Evolutionary conservation across 2,797 vertebrate genomes (phyloP).

Genomic region (Lacerta agilis): DNA sequence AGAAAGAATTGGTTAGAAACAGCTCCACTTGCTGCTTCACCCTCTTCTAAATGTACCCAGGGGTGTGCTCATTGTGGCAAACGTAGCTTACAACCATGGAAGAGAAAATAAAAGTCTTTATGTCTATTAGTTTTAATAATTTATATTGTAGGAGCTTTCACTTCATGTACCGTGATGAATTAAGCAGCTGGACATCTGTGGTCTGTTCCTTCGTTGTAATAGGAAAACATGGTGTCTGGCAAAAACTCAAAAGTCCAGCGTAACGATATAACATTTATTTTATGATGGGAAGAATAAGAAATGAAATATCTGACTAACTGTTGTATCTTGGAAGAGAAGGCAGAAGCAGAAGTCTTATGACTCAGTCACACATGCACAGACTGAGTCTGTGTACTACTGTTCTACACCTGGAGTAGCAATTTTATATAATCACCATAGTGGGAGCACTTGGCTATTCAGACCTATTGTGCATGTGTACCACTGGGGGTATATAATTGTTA

Average conservation of each 20-base stretch:
- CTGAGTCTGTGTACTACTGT: constrained; percentile 12
- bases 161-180: constrained; percentile 53
- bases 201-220: constrained; percentile 58
- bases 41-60: background rate
- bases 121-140: constrained; percentile 60
- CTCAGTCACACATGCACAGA: constrained; percentile 11
- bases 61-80: background rate
- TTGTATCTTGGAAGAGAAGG: constrained; percentile 8
- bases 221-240: constrained; percentile 61
- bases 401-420: constrained; percentile 29
- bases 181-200: constrained; percentile 58
- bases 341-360: background rate
- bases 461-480: background rate
- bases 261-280: constrained; percentile 52
- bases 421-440: constrained; percentile 36
- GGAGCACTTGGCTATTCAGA: background rate
- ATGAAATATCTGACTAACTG: constrained; percentile 13
- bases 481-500: constrained; percentile 14
- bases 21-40: background rate
- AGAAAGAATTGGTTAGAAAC: background rate
- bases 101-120: constrained; percentile 52
- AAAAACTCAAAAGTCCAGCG: constrained; percentile 63
- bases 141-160: constrained; percentile 58
- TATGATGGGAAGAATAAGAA: constrained; percentile 42
- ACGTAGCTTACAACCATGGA: constrained; percentile 48